Base-by-base conservation (phyloP, 2,888 invertebrate genomes). In the Drosophila paranaensis region DNA sequence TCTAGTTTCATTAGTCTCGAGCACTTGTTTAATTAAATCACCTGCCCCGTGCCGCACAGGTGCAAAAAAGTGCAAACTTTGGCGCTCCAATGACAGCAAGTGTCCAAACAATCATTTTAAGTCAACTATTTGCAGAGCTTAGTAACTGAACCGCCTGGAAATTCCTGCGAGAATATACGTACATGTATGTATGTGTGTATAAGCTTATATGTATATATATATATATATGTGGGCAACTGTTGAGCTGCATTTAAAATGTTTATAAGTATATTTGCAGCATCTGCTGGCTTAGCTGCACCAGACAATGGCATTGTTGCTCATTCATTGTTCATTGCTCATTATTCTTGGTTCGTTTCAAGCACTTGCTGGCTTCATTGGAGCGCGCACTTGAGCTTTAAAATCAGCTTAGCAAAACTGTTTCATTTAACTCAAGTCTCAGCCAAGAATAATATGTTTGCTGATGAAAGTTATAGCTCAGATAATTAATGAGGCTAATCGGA, bases 21-120 rank as follows among this genome's bases (percentile, higher is more conserved):
- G 37, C 57, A 46, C 25, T 57, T 27, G 45, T 9, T 25, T 57
- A 57, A 57, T 57, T 57, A 57, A 57, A 45, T 46, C 10, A 35
- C 10, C n/a, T n/a, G 39, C 10, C 25, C 14, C 37, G 9, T 37
- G 14, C 25, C 37, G n/a, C 25, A 39, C 0, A 37, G 48, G 11
- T 48, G 30, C 27, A 30, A 33, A 11, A 20, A 20, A 20, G 20
- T 20, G 20, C 20, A n/a, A 33, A 37, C 35, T 51, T 37, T 35
- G 20, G 16, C 25, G 27, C 13, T 8, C 13, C 4, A 27, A 27
- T 14, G 14, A 25, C 37, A 13, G 50, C 5, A 6, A 50, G 30
- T 16, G 20, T 14, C 37, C 2, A 14, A 33, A 20, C 16, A 33
- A 33, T 50, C 11, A 16, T 50, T 16, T 33, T 3, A 16, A 50